A percentile compares a stretch with the other conserved stretches of the same genome.
phyloP scores from a whole-genome alignment of 2,888 invertebrate genomes.

The Odontomyia ornata region DNA sequence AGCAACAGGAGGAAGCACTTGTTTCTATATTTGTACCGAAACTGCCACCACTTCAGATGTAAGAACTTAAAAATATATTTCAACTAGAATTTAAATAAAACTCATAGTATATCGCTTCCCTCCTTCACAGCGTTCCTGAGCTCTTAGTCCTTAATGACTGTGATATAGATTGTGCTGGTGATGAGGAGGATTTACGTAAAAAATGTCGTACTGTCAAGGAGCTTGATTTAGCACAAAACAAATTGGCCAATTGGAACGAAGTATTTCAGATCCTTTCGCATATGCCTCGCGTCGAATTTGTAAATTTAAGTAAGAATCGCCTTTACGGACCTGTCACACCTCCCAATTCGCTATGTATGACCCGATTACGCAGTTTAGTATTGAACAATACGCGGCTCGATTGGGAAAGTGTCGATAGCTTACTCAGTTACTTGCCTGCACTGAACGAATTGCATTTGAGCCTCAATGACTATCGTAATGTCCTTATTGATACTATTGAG shows the following conservation, averaged over 20 bases:
- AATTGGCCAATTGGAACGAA: constrained; percentile 88
- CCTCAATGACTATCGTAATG: constrained; percentile 84
- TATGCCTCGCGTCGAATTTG: constrained; percentile 88
- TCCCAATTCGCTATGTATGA: constrained; percentile 60
- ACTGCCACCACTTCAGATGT: constrained; percentile 73
- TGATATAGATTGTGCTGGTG: constrained; percentile 89
- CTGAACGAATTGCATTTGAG: constrained; percentile 93
- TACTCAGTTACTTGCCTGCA: constrained; percentile 79
- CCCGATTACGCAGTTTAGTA: constrained; percentile 78
- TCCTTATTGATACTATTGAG: constrained; percentile 70
- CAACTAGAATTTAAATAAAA: background rate
- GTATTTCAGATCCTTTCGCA: constrained; percentile 87
- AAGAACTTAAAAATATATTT: constrained; percentile 32
- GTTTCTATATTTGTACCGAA: constrained; percentile 89
- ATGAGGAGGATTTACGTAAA: constrained; percentile 78
- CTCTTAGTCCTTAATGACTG: constrained; percentile 89
- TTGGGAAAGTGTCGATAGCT: constrained; percentile 82
- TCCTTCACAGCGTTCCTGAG: constrained; percentile 73
- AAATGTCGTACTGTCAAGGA: constrained; percentile 92
- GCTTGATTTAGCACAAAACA: constrained; percentile 92
- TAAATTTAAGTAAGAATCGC: constrained; percentile 91
- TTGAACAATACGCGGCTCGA: constrained; percentile 87
- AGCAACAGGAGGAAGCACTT: constrained; percentile 61
- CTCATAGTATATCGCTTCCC: background rate
- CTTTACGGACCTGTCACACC: constrained; percentile 75